Evolutionary conservation across 2,888 invertebrate species (phyloP).

Genomic region (Nemotelus pantherinus): DNA sequence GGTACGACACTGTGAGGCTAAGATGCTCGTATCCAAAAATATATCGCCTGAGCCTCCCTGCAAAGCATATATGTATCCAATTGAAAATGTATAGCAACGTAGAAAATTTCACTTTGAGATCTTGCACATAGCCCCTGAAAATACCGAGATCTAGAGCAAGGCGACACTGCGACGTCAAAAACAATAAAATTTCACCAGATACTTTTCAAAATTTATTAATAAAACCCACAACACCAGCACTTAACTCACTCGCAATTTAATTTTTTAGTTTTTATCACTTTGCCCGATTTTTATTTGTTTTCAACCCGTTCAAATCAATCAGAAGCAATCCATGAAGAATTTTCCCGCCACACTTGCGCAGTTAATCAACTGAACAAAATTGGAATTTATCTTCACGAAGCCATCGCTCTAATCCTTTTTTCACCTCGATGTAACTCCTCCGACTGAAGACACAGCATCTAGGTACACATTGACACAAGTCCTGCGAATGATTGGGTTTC

Average conservation of each 20-base stretch:
- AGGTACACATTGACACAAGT: too few relatives aligned
- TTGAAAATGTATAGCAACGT: background rate
- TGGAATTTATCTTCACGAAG: background rate
- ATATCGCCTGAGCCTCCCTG: slow-evolving; percentile 11
- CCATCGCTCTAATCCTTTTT: background rate
- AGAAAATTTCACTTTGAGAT: slow-evolving; percentile 16
- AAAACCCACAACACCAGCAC: slow-evolving; percentile 6
- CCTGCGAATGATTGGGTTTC: too few relatives aligned
- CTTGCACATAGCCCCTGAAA: background rate
- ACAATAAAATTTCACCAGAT: slow-evolving; percentile 24
- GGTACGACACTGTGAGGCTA: background rate
- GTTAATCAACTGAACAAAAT: background rate
- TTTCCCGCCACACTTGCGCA: slow-evolving; percentile 19
- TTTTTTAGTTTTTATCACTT: slow-evolving; percentile 1
- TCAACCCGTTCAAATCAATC: slow-evolving; percentile 22
- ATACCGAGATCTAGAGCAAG: slow-evolving; percentile 11
- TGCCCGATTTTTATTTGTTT: background rate
- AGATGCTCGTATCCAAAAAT: slow-evolving; percentile 36
- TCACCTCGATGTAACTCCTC: too few relatives aligned
- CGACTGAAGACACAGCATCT: too few relatives aligned
- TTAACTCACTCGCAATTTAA: slow-evolving; percentile 1
- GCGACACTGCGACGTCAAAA: background rate
- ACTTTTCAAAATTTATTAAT: slow-evolving; percentile 25
- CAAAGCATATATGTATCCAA: background rate
- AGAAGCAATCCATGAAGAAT: background rate